Base-by-base conservation (phyloP, 1,140 invertebrate species). In the Cydia strobilella region DNA sequence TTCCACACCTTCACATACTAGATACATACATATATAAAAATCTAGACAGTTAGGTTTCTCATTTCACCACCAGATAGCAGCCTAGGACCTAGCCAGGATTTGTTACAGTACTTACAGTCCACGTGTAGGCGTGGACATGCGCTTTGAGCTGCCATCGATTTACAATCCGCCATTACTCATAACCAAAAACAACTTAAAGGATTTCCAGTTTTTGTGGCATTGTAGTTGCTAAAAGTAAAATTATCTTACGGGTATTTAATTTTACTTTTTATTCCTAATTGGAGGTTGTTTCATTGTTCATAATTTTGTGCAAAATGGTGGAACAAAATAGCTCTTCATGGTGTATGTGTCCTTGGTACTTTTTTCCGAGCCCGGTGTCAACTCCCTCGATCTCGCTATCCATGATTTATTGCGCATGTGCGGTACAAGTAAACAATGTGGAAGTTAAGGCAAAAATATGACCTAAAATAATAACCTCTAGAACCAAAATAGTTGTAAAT, bases 251-350 rank as follows among this genome's bases (percentile, higher is more conserved):
- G 15, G n/a, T 54, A 54, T 18, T 5, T 18, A 54, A 18, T 54
- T 81, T 74, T 35, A 74, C 45, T 20, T 5, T 15, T 63, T 42
- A 48, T 66, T 59, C 69, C 63, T 74, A 65, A 51, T 75, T 62
- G 20, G n/a, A 59, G 18, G 5, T 23, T 0, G 6, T 20, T n/a
- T 10, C 18, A 23, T 62, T 54, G 23, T 62, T 74, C 74, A 27
- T 1, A 23, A 5, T 20, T 23, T 10, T 3, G 20, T 9, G 20
- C 54, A 18, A 23, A 59, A 18, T 10, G 18, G 18, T 23, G 18
- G 0, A 5, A 51, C 18, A 18, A 18, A 18, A 51, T 23, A 59
- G n/a, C 54, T 59, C 54, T 2, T 59, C 7, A 23, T 59, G 6
- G 54, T 59, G 18, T 18, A 31, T 69, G 65, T 18, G 39, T 15